Evolutionary conservation across 2,888 invertebrate genomes (phyloP), one percentile per base, ranked within the genome.

Genomic region (Mythimna albipuncta): DNA sequence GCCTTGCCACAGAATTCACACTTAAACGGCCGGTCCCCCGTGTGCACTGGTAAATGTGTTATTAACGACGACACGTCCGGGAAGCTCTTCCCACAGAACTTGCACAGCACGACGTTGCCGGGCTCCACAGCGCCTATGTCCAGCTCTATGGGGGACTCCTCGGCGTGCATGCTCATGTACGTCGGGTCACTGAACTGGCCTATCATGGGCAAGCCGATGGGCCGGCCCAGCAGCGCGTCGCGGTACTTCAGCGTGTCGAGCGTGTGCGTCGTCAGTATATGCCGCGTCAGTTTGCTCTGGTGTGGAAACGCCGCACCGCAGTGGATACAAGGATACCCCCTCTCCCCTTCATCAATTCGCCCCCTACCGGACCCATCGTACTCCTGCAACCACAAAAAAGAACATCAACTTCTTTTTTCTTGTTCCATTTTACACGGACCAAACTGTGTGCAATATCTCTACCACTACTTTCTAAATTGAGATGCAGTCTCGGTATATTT

Each of bases 1-100:
- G 98, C 98, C 96, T 99, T 99, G 83, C 98, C 98, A 95, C 99
- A 99, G 96, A 98, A 99, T 94, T 99, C 98, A 97, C 98, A 99
- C 96, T 98, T 98, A 96, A 98, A 99, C 75, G 98, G 98, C 91
- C 98, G 97, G 92, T 99, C 98, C 85, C 98, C 98, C 75, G 98
- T 98, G 94, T 99, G 99, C 83, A 98, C 98, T 77, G 98, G 98
- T 91, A 98, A 97, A 94, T 98, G 98, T 85, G 98, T 97, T 93
- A 98, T 98, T 89, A 99, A 97, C 83, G 98, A 98, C 85, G 98
- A 98, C 84, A 98, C 98, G 94, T 98, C 98, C 84, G 98, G 98
- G 96, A 98, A 99, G 89, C 98, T 98, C 96, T 99, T 98, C 92
- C 98, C 98, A 94, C 98, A 98, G 95, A 98, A 98, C 97, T 98